Evolutionary conservation across 2,888 invertebrate genomes (phyloP), one percentile per base, ranked within the genome.

Genomic region (Pammene aurita): DNA sequence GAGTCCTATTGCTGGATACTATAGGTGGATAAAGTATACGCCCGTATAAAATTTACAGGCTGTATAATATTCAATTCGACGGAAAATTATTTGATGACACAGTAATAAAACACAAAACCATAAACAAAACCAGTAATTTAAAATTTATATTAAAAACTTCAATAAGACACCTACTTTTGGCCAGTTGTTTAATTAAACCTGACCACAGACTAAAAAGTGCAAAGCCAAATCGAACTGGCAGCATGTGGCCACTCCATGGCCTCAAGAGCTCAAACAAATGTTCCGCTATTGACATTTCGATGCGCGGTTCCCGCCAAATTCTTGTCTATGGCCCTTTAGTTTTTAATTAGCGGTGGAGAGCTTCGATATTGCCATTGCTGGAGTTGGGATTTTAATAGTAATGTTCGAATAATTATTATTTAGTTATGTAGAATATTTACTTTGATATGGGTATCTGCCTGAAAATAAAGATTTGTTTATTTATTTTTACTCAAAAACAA

Each of bases 201-300:
- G 75, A 76, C 77, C 75, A 75, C 66, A 58, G 60, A 55, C 50
- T 60, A 41, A 58, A 67, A 71, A 72, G 63, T 68, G 70, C 68
- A 61, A 70, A 68, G 71, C 69, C 41, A 58, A 84, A 84, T 85
- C 86, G 86, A 84, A 81, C 76, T 76, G 80, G 74, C 87, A 78
- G 84, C 86, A 85, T 82, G 88, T 79, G 86, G 83, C 86, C 89
- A 83, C 89, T 88, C 77, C 70, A 72, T 56, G 35, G 70, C 71
- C 76, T 75, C 73, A 67, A 79, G 77, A 79, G 78, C 76, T 84
- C 86, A 85, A 84, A 85, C 84, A 85, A 87, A 85, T 86, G 86
- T 79, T 76, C 76, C 77, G 76, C 78, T 81, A 81, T 82, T 80
- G 73, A 77, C 74, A 73, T 72, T 72, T 72, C 63, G 71, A 71